Base-by-base conservation (phyloP, 2,888 invertebrate species). In the Andrena minutula region DNA sequence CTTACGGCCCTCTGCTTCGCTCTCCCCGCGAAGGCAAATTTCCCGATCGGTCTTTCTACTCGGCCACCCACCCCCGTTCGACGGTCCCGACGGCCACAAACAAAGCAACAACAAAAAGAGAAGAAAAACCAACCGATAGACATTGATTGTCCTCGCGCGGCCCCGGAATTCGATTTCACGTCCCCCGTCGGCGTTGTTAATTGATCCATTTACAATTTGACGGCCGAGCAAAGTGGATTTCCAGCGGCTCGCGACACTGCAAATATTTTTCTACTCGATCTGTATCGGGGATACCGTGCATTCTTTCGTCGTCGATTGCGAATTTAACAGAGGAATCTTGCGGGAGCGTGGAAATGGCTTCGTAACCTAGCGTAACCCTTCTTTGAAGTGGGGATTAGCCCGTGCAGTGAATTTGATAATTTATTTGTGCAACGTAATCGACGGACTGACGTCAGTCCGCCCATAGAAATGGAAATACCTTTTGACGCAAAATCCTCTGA, bases 131-230 rank as follows among this genome's bases (percentile, higher is more conserved):
- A 35, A 53, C 66, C 47, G 83, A 66, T 51, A 64, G 75, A 77
- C 82, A 65, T 68, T 63, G 82, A 72, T 82, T 82, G 71, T 76
- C 63, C 82, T 76, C 80, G 80, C 63, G 72, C 80, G 47, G 53
- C 63, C n/a, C 56, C 73, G 56, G 61, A 80, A 80, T 72, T 80
- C 80, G 80, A 81, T 81, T 81, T 74, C 81, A 30, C 74, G 20
- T 56, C 61, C 23, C 51, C 53, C 35, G 66, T 66, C 49, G 64
- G 5, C 80, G 23, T 28, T 68, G 66, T 80, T 80, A 80, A 80
- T 80, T 72, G 79, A 79, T 79, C 80, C 80, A 72, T 80, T 80
- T 80, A 80, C 72, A 66, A 72, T 72, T 53, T 66, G 79, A 72
- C 79, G 80, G 66, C 28, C 72, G 47, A 51, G 28, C 32, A 61